These are phyloP conservation scores for Leptinotarsa haldemani DNA, from an alignment of 2,888 invertebrate species.

Conservation along the genomic window DNA sequence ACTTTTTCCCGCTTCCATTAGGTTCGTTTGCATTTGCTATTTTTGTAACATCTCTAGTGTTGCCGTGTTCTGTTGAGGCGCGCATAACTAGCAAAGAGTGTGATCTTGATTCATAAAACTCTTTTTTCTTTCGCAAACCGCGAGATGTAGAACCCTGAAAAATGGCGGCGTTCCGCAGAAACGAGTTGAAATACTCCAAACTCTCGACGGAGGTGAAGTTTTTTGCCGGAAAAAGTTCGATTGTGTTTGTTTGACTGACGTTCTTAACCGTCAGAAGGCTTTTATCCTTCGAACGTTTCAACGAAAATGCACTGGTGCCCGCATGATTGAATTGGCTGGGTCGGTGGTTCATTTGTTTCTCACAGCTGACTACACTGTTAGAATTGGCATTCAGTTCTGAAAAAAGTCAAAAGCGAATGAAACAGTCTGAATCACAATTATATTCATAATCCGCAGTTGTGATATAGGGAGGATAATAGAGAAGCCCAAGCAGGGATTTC, in stretches of 20 bases:
- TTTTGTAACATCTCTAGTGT: constrained; percentile 7
- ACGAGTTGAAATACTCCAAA: constrained; percentile 20
- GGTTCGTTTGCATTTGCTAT: not conserved
- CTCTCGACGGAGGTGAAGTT: constrained; percentile 9
- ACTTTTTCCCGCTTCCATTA: not conserved
- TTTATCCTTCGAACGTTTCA: constrained; percentile 4
- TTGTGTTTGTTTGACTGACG: constrained; percentile 1
- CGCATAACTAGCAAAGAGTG: constrained; percentile 36
- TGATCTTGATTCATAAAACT: constrained; percentile 41
- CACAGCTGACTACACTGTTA: constrained; percentile 1
- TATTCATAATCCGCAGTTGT: no score
- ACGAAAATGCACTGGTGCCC: not conserved
- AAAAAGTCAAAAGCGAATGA: not conserved
- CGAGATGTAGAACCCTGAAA: not conserved
- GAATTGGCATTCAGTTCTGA: not conserved
- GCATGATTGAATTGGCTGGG: not conserved
- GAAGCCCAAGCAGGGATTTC: no score
- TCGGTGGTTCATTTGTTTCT: not conserved
- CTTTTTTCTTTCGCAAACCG: constrained; percentile 37
- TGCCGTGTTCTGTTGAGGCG: not conserved
- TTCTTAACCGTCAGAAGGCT: constrained; percentile 8
- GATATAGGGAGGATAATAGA: no score
- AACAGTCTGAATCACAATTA: no score
- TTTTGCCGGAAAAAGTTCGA: constrained; percentile 1
- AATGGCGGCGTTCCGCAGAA: constrained; percentile 13